These are phyloP conservation scores for Phanerotoma sp. DNA, from an alignment of 2,888 invertebrate genomes.

Conservation along the genomic window DNA sequence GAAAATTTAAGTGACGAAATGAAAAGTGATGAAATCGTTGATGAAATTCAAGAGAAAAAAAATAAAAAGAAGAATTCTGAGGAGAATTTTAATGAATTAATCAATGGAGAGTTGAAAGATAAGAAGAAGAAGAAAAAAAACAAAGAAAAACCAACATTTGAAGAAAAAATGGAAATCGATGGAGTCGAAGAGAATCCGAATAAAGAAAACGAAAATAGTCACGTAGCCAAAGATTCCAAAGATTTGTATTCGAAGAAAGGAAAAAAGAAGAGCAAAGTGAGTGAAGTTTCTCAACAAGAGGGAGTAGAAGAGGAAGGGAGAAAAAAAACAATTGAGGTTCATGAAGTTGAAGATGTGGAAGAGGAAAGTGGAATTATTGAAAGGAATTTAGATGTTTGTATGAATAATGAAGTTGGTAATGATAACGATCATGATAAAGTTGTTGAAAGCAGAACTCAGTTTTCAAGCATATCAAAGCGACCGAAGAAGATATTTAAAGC, in stretches of 20 bases:
- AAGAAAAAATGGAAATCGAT: constrained; percentile 8
- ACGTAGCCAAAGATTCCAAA: constrained; percentile 23
- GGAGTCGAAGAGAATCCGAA: neutral
- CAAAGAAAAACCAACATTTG: constrained; percentile 3
- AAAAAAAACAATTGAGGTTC: too few species aligned
- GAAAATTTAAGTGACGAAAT: too few species aligned
- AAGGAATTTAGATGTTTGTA: neutral
- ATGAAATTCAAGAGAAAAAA: neutral
- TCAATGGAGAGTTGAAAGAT: constrained; percentile 1
- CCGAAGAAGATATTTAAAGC: constrained; percentile 42
- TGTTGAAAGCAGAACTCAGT: neutral
- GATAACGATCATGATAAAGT: constrained; percentile 1
- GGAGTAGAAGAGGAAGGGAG: too few species aligned
- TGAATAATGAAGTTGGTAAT: neutral
- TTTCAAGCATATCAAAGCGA: constrained; percentile 14
- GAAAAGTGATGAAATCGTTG: constrained; percentile 16
- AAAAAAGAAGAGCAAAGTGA: too few species aligned
- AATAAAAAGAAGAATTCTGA: constrained; percentile 3
- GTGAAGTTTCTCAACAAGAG: too few species aligned
- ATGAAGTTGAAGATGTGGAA: constrained; percentile 22
- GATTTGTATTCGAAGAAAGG: too few species aligned
- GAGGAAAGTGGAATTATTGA: constrained; percentile 1
- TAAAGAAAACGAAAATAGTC: neutral
- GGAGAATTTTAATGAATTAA: constrained; percentile 7
- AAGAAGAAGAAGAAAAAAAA: constrained; percentile 15